Evolutionary conservation across 1,140 invertebrate genomes (phyloP).

Genomic region (Pemphigus obesinymphae): DNA sequence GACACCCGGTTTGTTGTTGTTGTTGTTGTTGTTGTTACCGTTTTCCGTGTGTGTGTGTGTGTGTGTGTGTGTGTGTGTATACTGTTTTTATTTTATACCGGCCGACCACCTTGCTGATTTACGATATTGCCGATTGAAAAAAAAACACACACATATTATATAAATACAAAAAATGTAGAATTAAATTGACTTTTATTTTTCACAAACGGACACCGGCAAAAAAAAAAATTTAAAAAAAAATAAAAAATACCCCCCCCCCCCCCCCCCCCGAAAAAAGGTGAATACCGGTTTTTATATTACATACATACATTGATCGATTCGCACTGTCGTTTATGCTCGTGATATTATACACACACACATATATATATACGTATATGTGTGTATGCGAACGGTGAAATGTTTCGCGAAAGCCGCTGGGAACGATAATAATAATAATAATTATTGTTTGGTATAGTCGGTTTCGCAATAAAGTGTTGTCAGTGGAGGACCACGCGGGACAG

Average conservation of each 20-base stretch:
- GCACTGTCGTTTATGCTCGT: not conserved
- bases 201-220: not conserved
- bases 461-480: conserved; percentile 13
- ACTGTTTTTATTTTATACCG: conserved; percentile 18
- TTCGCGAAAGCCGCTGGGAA: not conserved
- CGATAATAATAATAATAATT: conserved; percentile 30
- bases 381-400: not conserved
- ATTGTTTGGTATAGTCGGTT: conserved; percentile 5
- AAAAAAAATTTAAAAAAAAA: not conserved
- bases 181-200: conserved; percentile 28
- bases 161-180: not conserved
- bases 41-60: not conserved
- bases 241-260: too few relatives aligned
- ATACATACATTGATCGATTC: not conserved
- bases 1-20: conserved; percentile 22
- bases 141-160: too few relatives aligned
- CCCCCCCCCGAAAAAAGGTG: not conserved
- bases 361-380: too few relatives aligned
- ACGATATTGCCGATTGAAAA: conserved; percentile 36
- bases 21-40: not conserved
- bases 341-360: too few relatives aligned
- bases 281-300: not conserved
- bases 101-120: conserved; percentile 31
- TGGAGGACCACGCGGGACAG: not conserved
- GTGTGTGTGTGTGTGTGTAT: not conserved